Evolutionary conservation across 2,888 invertebrate genomes (phyloP), one percentile per base, ranked within the genome.

Genomic region (Cryptops parisi): DNA sequence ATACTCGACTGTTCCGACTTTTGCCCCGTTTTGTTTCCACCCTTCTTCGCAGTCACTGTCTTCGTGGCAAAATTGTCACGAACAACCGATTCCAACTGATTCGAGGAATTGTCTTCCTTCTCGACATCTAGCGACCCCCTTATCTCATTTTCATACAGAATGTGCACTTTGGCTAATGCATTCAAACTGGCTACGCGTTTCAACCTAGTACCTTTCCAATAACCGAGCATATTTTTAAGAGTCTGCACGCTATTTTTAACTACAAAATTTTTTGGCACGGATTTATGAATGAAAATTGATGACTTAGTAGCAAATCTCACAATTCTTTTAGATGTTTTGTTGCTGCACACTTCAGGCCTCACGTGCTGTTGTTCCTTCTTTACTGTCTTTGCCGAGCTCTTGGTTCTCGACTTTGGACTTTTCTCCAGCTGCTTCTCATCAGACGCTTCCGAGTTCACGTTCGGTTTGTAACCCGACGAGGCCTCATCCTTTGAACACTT

Each of bases 81-180:
- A 46, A 43, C 40, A 45, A 27, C 4, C 2, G 33, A 41, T 23
- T 21, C n/a, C 21, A 4, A 15, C 43, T 39, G 26, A 21, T 25
- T 45, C 26, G 41, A 33, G 4, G 33, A 6, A 26, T 47, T 47
- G 21, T 40, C 43, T 4, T 47, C 41, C n/a, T 49, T 41, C 19
- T 51, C 51, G 12, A 26, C 19, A 22, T 25, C 24, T n/a, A 24
- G n/a, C 22, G 22, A 17, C 24, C 41, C 47, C 21, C 57, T 38
- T n/a, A 47, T 55, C 70, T 89, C 89, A 65, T 89, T 89, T 69
- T 89, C 89, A 64, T 89, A 89, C 23, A 90, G 74, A 64, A 88
- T 88, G 67, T 89, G 88, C 2, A 90, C 89, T 73, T 89, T 89
- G 24, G 88, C 88, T 60, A 84, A 68, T 1, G 90, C 90, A 66